Conservation (phyloP, 2,113 vertebrate species). For the Pungitius pungitius region DNA sequence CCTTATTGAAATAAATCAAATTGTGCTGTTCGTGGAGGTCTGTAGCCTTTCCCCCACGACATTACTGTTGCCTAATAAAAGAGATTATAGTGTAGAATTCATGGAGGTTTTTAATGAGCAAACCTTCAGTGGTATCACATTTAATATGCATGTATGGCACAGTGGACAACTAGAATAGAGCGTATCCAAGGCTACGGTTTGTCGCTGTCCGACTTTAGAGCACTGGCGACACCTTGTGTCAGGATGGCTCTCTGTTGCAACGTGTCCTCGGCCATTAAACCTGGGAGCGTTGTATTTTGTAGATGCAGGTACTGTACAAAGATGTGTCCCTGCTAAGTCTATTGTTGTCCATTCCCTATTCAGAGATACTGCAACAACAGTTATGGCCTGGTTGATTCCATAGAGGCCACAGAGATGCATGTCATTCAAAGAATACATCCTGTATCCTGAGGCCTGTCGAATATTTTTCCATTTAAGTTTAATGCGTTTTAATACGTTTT, state of each 20-base stretch:
- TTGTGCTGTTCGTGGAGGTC: neutral
- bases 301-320: neutral
- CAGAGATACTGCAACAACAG: neutral
- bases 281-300: neutral
- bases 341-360: neutral
- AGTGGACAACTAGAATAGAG: neutral
- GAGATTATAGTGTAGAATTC: conserved; percentile 1
- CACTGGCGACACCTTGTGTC: conserved; percentile 54
- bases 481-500: no score
- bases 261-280: neutral
- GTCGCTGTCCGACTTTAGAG: neutral
- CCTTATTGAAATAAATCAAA: neutral
- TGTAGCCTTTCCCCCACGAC: neutral
- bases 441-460: rapidly evolving
- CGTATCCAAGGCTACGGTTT: neutral
- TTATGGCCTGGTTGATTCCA: neutral
- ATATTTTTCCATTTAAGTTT: rapidly evolving
- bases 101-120: neutral
- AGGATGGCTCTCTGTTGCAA: neutral
- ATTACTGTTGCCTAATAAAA: neutral
- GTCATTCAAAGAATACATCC: no score
- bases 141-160: neutral
- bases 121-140: neutral
- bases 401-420: no score
- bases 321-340: neutral